A percentile compares a stretch with the other conserved stretches of the same genome.
Evolutionary conservation across 37 sponge, comb jelly and placozoan genomes (phyloP).

Genomic region (Mnemiopsis leidyi): DNA sequence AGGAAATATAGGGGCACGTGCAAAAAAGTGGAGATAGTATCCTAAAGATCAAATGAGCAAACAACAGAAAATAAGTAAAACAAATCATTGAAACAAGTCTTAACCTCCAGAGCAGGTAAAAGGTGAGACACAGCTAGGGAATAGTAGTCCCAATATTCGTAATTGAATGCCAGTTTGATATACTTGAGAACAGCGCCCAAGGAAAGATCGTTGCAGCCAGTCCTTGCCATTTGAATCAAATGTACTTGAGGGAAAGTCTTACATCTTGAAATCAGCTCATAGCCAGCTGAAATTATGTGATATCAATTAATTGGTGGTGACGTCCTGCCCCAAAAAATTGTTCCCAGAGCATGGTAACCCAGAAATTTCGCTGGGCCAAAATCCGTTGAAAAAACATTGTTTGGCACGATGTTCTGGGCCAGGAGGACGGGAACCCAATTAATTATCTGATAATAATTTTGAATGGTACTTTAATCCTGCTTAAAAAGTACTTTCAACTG

Average conservation of each 20-base stretch:
- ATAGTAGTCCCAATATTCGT: conserved; percentile 74
- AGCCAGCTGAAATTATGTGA: conserved; percentile 19
- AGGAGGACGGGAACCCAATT: background rate
- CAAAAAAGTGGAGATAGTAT: no score
- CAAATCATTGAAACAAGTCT: no score
- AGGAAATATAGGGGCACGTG: no score
- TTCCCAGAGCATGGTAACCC: no score
- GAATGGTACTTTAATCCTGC: background rate
- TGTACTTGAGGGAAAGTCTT: background rate
- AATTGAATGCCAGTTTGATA: conserved; percentile 68
- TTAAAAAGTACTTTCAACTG: no score
- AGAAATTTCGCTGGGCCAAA: no score
- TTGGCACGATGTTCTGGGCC: no score
- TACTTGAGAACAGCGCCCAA: conserved; percentile 70
- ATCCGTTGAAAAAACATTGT: no score
- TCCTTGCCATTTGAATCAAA: background rate
- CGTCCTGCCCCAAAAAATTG: no score
- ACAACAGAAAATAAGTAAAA: no score
- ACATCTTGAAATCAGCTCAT: conserved; percentile 20
- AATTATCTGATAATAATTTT: background rate
- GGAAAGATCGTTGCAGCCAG: conserved; percentile 68
- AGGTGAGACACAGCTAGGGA: conserved; percentile 66
- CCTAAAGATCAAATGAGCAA: no score
- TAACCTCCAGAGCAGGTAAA: conserved; percentile 46
- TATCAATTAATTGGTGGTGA: no score